These are phyloP conservation scores for Drosophila meridionalis DNA, from an alignment of 2,888 invertebrate species.

Conservation along the genomic window DNA sequence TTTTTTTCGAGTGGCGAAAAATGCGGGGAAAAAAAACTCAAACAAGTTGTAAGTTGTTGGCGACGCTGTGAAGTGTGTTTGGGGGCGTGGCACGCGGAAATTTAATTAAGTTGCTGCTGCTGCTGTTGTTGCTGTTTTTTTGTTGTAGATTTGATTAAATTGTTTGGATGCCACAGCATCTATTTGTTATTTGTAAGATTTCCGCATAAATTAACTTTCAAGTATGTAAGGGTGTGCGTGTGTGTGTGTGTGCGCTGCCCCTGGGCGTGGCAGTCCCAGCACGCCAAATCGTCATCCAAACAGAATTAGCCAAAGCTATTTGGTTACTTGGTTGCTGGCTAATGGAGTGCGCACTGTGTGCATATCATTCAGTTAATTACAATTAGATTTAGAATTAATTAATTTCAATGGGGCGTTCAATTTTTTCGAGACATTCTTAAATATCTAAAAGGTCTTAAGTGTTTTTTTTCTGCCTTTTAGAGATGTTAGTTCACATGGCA, in stretches of 20 bases:
- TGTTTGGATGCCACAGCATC: conserved; percentile 61
- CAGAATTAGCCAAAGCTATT: conserved; percentile 16
- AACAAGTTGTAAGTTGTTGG: conserved; percentile 59
- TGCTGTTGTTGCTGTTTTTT: conserved; percentile 20
- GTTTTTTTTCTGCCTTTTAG: too few relatives aligned
- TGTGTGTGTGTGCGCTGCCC: not conserved
- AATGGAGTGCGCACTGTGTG: conserved; percentile 9
- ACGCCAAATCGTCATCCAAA: conserved; percentile 10
- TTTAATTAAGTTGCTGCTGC: conserved; percentile 66
- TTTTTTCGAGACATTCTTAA: not conserved
- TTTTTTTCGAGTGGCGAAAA: conserved; percentile 45
- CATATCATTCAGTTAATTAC: not conserved
- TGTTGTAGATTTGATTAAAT: conserved; percentile 63
- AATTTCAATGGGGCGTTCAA: not conserved
- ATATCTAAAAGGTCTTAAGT: not conserved
- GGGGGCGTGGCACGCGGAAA: conserved; percentile 58
- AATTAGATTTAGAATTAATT: not conserved
- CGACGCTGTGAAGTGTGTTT: conserved; percentile 40
- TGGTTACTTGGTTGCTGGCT: conserved; percentile 3
- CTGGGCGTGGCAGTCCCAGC: conserved; percentile 6
- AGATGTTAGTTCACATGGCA: not conserved
- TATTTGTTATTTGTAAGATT: conserved; percentile 61
- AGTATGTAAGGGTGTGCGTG: conserved; percentile 18
- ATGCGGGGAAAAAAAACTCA: conserved; percentile 6
- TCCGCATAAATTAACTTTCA: conserved; percentile 62